These are phyloP conservation scores for Nesospiza acunhae DNA, from an alignment of 2,113 vertebrate genomes.

Conservation along the genomic window DNA sequence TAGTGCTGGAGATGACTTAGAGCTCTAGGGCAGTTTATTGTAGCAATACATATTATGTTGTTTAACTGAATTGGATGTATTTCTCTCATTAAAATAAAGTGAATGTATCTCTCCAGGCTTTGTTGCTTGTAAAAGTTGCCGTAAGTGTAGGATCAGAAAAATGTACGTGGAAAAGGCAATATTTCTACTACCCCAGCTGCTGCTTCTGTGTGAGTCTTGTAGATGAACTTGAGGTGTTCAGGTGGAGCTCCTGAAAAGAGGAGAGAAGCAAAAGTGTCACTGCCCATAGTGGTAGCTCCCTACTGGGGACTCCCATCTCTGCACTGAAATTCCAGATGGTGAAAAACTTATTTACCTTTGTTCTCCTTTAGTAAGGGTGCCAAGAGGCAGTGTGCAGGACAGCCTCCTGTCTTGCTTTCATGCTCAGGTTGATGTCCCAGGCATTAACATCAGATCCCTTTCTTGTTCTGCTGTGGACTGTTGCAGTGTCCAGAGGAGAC, in stretches of 20 bases:
- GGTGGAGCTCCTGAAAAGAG: not conserved
- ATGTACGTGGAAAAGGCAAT: rapidly evolving
- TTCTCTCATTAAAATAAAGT: not conserved
- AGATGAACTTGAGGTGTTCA: not conserved
- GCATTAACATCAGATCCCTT: not conserved
- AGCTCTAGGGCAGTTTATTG: not conserved
- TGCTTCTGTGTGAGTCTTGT: not conserved
- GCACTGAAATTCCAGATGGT: not conserved
- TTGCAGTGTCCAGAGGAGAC: not conserved
- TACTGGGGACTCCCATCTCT: not conserved
- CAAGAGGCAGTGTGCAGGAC: not conserved
- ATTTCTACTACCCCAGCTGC: not conserved
- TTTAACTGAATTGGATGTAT: not conserved
- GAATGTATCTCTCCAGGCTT: not conserved
- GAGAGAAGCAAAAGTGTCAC: rapidly evolving
- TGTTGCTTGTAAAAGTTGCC: not conserved
- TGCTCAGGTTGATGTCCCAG: not conserved
- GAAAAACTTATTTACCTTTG: not conserved
- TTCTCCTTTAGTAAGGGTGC: not conserved
- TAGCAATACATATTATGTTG: not conserved
- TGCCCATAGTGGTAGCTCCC: not conserved
- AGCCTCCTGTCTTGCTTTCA: not conserved
- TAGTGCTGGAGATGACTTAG: not conserved
- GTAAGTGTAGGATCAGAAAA: not conserved
- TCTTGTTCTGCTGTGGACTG: no score